These are phyloP conservation scores for Sclerodermus sp. DNA, from an alignment of 2,888 invertebrate genomes.

Conservation along the genomic window DNA sequence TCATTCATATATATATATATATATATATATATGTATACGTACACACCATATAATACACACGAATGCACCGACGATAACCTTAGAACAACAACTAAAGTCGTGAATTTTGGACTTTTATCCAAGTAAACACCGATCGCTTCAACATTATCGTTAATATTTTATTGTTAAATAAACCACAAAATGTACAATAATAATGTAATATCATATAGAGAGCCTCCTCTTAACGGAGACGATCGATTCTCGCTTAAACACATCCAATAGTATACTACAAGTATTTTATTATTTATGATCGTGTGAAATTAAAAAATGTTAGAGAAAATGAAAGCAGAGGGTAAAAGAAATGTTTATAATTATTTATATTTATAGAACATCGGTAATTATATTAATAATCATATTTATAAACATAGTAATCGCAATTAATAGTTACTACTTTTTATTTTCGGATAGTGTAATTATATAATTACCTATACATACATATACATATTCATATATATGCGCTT, in stretches of 20 bases:
- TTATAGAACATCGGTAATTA: conserved; percentile 44
- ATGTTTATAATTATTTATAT: conserved; percentile 44
- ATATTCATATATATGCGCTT: conserved; percentile 44
- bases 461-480: conserved; percentile 51
- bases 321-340: conserved; percentile 38
- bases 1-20: too few species aligned
- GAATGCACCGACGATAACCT: too few species aligned
- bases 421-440: conserved; percentile 37
- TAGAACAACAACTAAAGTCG: too few species aligned
- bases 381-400: conserved; percentile 62
- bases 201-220: conserved; percentile 40
- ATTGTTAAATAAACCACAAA: conserved; percentile 59
- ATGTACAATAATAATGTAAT: conserved; percentile 48
- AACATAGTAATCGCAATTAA: conserved; percentile 60
- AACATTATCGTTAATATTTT: conserved; percentile 51
- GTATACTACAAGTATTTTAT: conserved; percentile 49
- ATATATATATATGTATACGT: too few species aligned
- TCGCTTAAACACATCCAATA: conserved; percentile 51
- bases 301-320: conserved; percentile 41
- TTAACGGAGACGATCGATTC: conserved; percentile 42
- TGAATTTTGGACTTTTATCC: too few species aligned
- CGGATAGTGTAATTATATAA: conserved; percentile 47
- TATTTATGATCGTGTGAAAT: conserved; percentile 36
- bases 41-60: too few species aligned
- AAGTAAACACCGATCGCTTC: conserved; percentile 14